Percentiles rank a stretch among this genome's conserved stretches.
phyloP scores from a whole-genome alignment of 2,113 vertebrate species.

The Picathartes gymnocephalus region DNA sequence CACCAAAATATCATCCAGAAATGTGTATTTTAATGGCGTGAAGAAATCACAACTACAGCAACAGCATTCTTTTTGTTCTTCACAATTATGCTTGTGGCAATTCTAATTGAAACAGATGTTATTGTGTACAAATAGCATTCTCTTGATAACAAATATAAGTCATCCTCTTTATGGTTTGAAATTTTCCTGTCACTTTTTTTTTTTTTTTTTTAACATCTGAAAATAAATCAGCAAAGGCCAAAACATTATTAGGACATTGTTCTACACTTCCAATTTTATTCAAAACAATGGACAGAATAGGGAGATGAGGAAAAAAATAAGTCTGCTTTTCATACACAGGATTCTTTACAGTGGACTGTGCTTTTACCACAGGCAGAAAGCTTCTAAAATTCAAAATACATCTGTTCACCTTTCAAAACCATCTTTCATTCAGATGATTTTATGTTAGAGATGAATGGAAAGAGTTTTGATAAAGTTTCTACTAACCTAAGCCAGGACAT shows the following conservation, averaged over 20 bases:
- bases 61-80: background rate
- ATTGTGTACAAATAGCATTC: background rate
- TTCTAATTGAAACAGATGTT: background rate
- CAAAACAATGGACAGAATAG: background rate
- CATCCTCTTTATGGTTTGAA: background rate
- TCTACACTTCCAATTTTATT: background rate
- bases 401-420: background rate
- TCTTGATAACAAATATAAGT: background rate
- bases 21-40: background rate
- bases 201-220: too few species aligned
- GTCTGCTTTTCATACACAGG: background rate
- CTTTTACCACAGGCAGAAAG: background rate
- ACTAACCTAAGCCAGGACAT: background rate
- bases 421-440: background rate
- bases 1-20: background rate
- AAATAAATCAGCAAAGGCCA: background rate
- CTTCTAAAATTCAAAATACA: background rate
- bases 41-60: background rate
- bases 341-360: background rate
- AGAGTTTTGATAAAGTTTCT: background rate
- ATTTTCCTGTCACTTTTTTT: background rate
- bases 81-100: background rate
- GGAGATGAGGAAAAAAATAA: background rate
- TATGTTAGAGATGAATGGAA: background rate
- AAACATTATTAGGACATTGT: background rate